Percentiles rank a stretch among this genome's conserved stretches.
Conservation (phyloP, 2,113 vertebrate genomes). For the Podarcis muralis region DNA sequence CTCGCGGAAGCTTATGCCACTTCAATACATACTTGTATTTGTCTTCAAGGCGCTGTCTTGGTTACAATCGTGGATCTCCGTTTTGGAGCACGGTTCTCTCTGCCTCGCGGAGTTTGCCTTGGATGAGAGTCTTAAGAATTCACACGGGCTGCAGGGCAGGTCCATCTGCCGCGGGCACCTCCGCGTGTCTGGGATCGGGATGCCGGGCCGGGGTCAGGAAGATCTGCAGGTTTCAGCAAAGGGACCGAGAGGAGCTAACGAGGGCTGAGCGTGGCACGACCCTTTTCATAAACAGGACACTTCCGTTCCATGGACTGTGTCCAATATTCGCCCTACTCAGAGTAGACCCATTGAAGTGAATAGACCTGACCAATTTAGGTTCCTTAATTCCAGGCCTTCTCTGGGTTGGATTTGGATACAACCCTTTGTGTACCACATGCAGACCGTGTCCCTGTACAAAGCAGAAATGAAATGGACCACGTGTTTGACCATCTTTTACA, state of each 20-base stretch:
- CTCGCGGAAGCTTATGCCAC: too few relatives aligned
- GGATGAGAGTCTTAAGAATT: background rate
- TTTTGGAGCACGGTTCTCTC: background rate
- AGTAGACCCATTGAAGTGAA: too few relatives aligned
- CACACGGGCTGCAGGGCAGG: background rate
- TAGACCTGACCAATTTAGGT: too few relatives aligned
- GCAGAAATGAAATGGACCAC: background rate
- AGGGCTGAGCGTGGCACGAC: background rate
- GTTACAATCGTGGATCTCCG: background rate
- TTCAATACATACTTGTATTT: too few relatives aligned
- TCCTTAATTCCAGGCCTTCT: too few relatives aligned
- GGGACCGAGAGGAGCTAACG: background rate
- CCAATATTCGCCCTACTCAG: too few relatives aligned
- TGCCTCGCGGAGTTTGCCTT: background rate
- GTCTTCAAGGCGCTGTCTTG: background rate
- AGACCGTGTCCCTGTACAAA: background rate
- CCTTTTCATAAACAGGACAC: background rate
- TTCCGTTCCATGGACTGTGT: background rate
- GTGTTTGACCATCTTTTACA: background rate
- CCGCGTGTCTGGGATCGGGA: background rate
- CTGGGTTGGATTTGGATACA: too few relatives aligned
- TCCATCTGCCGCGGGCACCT: background rate
- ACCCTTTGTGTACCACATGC: background rate
- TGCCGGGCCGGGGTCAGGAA: too few relatives aligned
- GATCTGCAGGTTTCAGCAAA: background rate